These are phyloP conservation scores for Empidonax traillii DNA, from an alignment of 2,113 vertebrate genomes.

Conservation along the genomic window DNA sequence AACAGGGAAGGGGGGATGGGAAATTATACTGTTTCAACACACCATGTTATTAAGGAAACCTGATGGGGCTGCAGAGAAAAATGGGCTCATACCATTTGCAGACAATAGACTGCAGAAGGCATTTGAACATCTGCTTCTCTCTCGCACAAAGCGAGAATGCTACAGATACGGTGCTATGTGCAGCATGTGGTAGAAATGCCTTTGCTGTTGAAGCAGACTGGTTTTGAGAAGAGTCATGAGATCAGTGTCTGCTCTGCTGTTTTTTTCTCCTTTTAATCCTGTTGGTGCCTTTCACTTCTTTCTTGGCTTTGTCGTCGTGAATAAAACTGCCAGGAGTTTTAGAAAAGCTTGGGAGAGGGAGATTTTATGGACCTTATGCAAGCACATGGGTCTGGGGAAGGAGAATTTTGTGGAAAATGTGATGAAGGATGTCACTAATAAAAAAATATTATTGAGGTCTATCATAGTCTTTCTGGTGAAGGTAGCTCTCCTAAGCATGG, in stretches of 20 bases:
- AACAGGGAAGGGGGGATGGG: rapidly evolving
- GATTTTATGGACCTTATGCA: neutral
- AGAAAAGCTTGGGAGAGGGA: neutral
- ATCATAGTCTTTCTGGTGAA: neutral
- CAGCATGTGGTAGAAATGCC: neutral
- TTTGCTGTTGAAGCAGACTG: neutral
- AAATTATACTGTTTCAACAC: neutral
- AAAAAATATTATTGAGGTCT: neutral
- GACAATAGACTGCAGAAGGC: constrained; percentile 7
- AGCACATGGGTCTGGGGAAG: neutral
- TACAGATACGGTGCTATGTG: neutral
- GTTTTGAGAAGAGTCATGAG: neutral
- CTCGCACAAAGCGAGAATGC: neutral
- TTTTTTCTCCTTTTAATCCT: neutral
- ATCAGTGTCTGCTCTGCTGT: neutral
- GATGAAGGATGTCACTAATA: neutral
- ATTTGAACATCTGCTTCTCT: constrained; percentile 31
- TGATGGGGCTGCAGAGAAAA: neutral
- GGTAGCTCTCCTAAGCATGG: neutral
- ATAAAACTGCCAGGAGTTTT: neutral
- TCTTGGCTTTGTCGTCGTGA: neutral
- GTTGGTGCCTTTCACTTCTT: neutral
- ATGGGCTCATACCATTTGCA: neutral
- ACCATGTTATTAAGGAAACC: neutral
- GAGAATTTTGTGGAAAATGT: neutral